A percentile compares a stretch with the other conserved stretches of the same genome.
phyloP scores from a whole-genome alignment of 35 echinoderm and acorn worm genomes.

The Acanthaster planci region DNA sequence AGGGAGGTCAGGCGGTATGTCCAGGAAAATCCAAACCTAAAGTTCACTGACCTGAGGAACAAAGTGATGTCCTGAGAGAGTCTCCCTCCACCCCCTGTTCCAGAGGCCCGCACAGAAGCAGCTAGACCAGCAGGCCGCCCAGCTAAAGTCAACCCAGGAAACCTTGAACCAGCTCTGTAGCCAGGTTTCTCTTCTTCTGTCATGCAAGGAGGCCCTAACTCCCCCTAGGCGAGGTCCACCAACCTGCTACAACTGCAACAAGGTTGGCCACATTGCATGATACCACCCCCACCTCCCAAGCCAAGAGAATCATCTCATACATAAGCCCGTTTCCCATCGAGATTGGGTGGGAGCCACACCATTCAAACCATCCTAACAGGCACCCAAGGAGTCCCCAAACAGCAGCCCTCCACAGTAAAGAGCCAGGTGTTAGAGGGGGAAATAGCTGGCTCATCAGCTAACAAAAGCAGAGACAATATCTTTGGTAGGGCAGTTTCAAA shows the following conservation, averaged over 20 bases:
- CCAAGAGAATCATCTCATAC: neutral
- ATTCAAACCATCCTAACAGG: neutral
- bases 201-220: neutral
- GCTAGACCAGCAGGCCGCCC: neutral
- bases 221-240: neutral
- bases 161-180: neutral
- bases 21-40: neutral
- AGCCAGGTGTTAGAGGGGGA: neutral
- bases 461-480: neutral
- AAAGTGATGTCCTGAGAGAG: neutral
- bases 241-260: neutral
- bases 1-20: neutral
- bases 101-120: constrained; percentile 6
- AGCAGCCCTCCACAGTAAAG: constrained; percentile 9
- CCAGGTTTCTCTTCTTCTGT: neutral
- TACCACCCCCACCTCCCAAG: no score
- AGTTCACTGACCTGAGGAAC: neutral
- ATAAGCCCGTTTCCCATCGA: neutral
- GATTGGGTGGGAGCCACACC: neutral
- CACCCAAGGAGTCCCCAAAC: neutral
- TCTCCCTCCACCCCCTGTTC: neutral
- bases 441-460: neutral
- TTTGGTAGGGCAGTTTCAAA: neutral
- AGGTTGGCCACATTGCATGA: no score
- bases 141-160: neutral